Base-by-base conservation (phyloP, 2,797 vertebrate species). In the Lutjanus argentimaculatus region DNA sequence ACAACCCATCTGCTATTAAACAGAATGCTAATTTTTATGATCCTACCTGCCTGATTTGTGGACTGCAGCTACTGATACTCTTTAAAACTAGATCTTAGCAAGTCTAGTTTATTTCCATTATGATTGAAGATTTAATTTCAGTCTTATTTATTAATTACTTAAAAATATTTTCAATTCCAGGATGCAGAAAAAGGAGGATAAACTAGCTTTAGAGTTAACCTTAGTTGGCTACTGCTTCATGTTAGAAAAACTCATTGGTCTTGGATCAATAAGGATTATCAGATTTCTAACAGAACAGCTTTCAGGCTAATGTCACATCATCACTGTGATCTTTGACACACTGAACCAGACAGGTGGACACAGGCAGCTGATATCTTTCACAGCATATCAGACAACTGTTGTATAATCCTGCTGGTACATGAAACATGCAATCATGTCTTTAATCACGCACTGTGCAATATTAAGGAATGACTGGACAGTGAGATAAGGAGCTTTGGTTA, bases 401-500 rank as follows among this genome's bases (percentile, higher is more conserved):
- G 21, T 56, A 53, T 11, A 59, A 55, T 62, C 12, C 16, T 30
- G 43, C 51, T 66, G 5, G 4, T 21, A 7, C 3, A 19, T 45
- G 48, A 2, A 43, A 3, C 30, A 25, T 21, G 4, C 74, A 66
- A 30, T 65, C 67, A 67, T 15, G 40, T 36, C 43, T 48, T 45
- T 65, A 8, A 21, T n/a, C 12, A 42, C 30, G 8, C 7, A n/a
- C 10, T 40, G 19, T 36, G 21, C 22, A 25, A 53, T 22, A 22
- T 40, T 25, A 64, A 21, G 6, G 10, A 43, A 22, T 11, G 2
- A 40, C 40, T 62, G 22, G 25, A 36, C n/a, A 40, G 62, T 72
- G 3, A 77, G 69, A 80, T 80, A 73, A 70, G 63, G 16, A 21
- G 19, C 12, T 68, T 63, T 64, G 52, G 8, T 64, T 48, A n/a